A percentile compares a stretch with the other conserved stretches of the same genome.
These are phyloP conservation scores for Vidua macroura DNA, from an alignment of 2,113 vertebrate species.

Conservation along the genomic window DNA sequence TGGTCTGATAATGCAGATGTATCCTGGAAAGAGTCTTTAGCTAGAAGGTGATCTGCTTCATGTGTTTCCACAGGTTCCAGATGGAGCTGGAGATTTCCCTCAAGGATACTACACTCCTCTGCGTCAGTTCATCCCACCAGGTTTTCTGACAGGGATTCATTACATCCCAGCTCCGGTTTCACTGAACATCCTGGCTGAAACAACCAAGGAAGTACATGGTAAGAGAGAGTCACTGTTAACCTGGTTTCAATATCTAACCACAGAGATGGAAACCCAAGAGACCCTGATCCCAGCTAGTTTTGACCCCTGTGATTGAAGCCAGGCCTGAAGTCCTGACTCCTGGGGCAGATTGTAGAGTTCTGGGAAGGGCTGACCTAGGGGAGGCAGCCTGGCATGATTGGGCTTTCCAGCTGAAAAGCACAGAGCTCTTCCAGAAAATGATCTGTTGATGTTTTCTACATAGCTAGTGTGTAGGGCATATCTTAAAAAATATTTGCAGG, in stretches of 20 bases:
- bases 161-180: conserved; percentile 60
- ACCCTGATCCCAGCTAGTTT: neutral
- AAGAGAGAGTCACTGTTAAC: conserved; percentile 2
- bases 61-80: conserved; percentile 58
- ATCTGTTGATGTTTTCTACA: too few relatives aligned
- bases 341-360: neutral
- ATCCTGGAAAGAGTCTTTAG: neutral
- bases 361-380: neutral
- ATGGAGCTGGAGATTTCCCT: conserved; percentile 61
- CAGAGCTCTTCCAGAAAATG: too few relatives aligned
- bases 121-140: conserved; percentile 60
- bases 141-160: conserved; percentile 68
- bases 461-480: too few relatives aligned
- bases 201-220: conserved; percentile 60
- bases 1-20: neutral
- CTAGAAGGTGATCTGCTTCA: neutral
- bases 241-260: neutral
- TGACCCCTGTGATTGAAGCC: neutral
- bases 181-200: conserved; percentile 52
- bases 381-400: neutral
- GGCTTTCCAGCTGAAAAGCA: neutral
- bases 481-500: neutral
- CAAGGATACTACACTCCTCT: conserved; percentile 57
- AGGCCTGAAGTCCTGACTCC: neutral
- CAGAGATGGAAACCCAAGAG: neutral